phyloP scores from a whole-genome alignment of 2,797 vertebrate species.

The Echeneis naucrates region DNA sequence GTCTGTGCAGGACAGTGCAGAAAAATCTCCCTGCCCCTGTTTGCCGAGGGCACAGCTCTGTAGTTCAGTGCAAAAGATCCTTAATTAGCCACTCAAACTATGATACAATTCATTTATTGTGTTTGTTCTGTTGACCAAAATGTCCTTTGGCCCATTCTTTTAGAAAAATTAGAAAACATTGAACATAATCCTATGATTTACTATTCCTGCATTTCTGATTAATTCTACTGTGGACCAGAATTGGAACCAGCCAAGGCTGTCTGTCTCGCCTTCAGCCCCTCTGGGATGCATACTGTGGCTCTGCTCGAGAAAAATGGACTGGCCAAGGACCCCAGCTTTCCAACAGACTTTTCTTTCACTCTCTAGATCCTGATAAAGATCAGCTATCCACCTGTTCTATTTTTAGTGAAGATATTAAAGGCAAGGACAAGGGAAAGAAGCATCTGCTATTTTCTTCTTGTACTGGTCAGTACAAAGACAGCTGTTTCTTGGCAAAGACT shows the following conservation, averaged over 20 bases:
- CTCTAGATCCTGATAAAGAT: conserved; percentile 71
- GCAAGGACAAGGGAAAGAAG: conserved; percentile 2
- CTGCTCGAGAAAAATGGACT: conserved; percentile 36
- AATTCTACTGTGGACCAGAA: conserved; percentile 21
- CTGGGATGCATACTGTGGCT: conserved; percentile 32
- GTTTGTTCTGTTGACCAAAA: conserved; percentile 1
- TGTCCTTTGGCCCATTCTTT: neutral
- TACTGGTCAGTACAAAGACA: conserved; percentile 30
- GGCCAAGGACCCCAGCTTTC: conserved; percentile 48
- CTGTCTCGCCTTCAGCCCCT: conserved; percentile 17
- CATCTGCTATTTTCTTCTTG: conserved; percentile 38
- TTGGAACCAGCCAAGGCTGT: conserved; percentile 30
- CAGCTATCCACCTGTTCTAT: conserved; percentile 73
- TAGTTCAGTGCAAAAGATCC: neutral
- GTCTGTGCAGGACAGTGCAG: conserved; percentile 9
- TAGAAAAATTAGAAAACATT: neutral
- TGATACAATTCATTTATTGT: neutral
- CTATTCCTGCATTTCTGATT: conserved; percentile 31
- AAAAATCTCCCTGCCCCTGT: conserved; percentile 12
- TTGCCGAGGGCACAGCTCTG: conserved; percentile 23
- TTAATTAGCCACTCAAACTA: neutral
- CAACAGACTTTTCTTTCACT: conserved; percentile 32
- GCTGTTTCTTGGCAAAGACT: conserved; percentile 36
- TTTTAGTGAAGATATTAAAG: conserved; percentile 61
- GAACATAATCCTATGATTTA: neutral